These are phyloP conservation scores for Antrozous pallidus DNA, from an alignment of 2,797 vertebrate species.

Conservation along the genomic window DNA sequence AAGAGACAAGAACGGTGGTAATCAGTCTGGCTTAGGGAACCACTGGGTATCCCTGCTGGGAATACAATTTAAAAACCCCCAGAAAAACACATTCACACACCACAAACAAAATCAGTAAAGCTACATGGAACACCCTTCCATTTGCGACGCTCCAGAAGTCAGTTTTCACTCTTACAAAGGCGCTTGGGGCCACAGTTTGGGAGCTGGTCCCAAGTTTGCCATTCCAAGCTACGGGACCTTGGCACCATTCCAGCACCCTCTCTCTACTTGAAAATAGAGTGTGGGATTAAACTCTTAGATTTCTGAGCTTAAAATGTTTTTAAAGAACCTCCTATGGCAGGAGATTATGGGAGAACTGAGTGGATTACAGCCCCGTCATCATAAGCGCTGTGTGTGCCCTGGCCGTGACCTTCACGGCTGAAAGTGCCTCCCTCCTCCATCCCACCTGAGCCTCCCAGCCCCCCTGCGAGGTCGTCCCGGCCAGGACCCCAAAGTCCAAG, in stretches of 20 bases:
- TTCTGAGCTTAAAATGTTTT: neutral
- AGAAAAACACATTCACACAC: neutral
- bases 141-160: neutral
- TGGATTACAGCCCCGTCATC: neutral
- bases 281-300: neutral
- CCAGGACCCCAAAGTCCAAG: neutral
- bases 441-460: neutral
- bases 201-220: neutral
- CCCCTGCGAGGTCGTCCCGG: rapidly evolving
- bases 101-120: neutral
- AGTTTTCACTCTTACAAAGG: neutral
- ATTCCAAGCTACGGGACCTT: neutral
- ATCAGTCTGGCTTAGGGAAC: neutral
- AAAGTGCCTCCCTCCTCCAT: neutral
- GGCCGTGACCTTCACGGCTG: neutral
- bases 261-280: neutral
- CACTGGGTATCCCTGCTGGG: neutral
- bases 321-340: neutral
- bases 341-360: neutral
- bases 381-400: rapidly evolving
- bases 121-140: neutral
- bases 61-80: neutral
- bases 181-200: neutral
- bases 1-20: neutral
- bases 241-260: neutral